Evolutionary conservation across 2,797 vertebrate species (phyloP), one percentile per base, ranked within the genome.

Genomic region (Acomys russatus): DNA sequence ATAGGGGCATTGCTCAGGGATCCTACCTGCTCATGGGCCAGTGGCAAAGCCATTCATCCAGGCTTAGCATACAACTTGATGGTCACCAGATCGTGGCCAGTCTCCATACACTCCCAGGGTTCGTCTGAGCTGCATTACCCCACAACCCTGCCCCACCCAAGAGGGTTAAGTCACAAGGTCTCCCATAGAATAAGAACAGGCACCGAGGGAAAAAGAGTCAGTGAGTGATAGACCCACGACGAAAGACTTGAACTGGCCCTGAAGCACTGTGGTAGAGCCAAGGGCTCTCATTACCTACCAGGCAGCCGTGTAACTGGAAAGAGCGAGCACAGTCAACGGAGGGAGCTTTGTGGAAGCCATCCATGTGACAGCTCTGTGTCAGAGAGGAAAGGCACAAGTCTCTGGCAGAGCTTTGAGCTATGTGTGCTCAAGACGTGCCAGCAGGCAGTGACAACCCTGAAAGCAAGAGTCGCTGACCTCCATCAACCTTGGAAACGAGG

Each of bases 371-470:
- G 99, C 97, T 99, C 0, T 99, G 99, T 96, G 99, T 99, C 97
- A 99, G 99, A 95, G 98, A 99, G 97, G 99, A 99, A 22, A 98
- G 98, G 90, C 99, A 99, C 98, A 99, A 99, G 95, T 99, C 99
- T 61, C 97, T 99, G 96, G 99, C 99, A 0, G 99, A 99, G 96
- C 99, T 99, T 95, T 99, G 99, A 63, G 99, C 99, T 99, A 0
- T 99, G 99, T 0, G 99, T 99, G 82, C 98, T 99, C 93, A 99
- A 99, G 98, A 99, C 99, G 95, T 99, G 99, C 94, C 99, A 99
- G 85, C 99, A 99, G 99, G 99, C 99, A 17, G 99, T 99, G 98
- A 99, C 99, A 97, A 99, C 99, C 44, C 22, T 99, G 84, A 99
- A 99, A 99, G 86, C 99, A 99, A 97, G 99, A 99, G 94, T 99